Evolutionary conservation across 2,797 vertebrate genomes (phyloP), one percentile per base, ranked within the genome.

Genomic region (Borostomias antarcticus): DNA sequence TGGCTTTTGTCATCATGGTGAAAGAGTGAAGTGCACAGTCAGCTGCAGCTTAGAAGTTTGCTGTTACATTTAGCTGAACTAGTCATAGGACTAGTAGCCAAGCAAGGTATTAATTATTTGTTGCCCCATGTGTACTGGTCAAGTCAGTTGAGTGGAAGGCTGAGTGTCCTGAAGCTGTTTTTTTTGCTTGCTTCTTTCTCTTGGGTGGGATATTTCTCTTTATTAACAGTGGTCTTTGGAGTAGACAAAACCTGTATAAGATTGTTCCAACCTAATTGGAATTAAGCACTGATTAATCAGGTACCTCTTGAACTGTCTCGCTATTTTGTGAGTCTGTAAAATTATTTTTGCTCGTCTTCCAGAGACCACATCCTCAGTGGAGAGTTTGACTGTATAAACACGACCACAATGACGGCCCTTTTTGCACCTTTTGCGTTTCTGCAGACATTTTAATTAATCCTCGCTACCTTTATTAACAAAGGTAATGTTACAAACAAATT

Each of bases 311-410:
- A n/a, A 64, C 21, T 66, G 29, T 59, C 28, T 58, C 53, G 37
- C 30, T 53, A 28, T 67, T 33, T n/a, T n/a, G n/a, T 68, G 40
- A 59, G 48, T 37, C 29, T 53, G 26, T 52, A 37, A 59, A 29
- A 21, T 28, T 52, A 13, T 43, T 60, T 15, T 61, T 52, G 37
- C 28, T 47, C 13, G 32, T 77, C 66, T 66, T 72, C 68, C 70
- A 79, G 74, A 74, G 64, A 72, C 54, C 75, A 68, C 53, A 61
- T 23, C 74, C 69, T 73, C 60, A 61, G 51, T 11, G 48, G 69
- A 80, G n/a, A 23, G 59, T 58, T 19, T 64, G 68, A 81, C 77
- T 74, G 72, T 81, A 80, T 70, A 40, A 48, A 68, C 70, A 68
- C 53, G 70, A 66, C 58, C 62, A 54, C 47, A 25, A 54, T 25